phyloP scores from a whole-genome alignment of 2,113 vertebrate genomes.

The Epinephelus cyanopodus region DNA sequence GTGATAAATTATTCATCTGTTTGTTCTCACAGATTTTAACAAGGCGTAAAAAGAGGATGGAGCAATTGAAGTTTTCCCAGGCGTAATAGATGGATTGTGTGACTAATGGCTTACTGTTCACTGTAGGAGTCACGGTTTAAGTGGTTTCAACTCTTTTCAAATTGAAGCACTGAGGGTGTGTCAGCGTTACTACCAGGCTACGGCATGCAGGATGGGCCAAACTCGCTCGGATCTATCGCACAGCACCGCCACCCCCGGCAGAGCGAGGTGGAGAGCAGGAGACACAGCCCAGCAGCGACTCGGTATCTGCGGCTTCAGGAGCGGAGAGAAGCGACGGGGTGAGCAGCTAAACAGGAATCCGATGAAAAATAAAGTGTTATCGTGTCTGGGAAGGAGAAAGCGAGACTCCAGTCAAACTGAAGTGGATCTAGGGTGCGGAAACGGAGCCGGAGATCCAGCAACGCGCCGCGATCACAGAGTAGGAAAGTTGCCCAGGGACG shows the following conservation, averaged over 20 bases:
- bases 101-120: slow-evolving; percentile 47
- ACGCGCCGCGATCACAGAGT: slow-evolving; percentile 71
- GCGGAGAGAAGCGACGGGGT: slow-evolving; percentile 33
- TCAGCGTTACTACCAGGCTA: slow-evolving; percentile 65
- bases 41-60: background rate
- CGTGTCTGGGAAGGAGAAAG: slow-evolving; percentile 74
- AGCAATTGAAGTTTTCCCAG: background rate
- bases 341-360: slow-evolving; percentile 65
- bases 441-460: slow-evolving; percentile 52
- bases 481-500: slow-evolving; percentile 77
- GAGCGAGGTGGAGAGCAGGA: slow-evolving; percentile 62
- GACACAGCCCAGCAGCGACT: slow-evolving; percentile 37
- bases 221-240: slow-evolving; percentile 64
- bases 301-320: slow-evolving; percentile 33
- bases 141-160: slow-evolving; percentile 7
- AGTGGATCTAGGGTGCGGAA: slow-evolving; percentile 37
- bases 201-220: slow-evolving; percentile 84
- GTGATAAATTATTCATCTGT: slow-evolving; percentile 32
- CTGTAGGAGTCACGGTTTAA: background rate
- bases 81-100: slow-evolving; percentile 14
- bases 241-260: slow-evolving; percentile 44
- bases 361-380: slow-evolving; percentile 80
- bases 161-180: slow-evolving; percentile 68
- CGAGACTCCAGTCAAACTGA: slow-evolving; percentile 53
- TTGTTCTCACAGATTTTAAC: slow-evolving; percentile 45